Evolutionary conservation across 2,113 vertebrate species (phyloP).

Genomic region (Terrapene triunguis): DNA sequence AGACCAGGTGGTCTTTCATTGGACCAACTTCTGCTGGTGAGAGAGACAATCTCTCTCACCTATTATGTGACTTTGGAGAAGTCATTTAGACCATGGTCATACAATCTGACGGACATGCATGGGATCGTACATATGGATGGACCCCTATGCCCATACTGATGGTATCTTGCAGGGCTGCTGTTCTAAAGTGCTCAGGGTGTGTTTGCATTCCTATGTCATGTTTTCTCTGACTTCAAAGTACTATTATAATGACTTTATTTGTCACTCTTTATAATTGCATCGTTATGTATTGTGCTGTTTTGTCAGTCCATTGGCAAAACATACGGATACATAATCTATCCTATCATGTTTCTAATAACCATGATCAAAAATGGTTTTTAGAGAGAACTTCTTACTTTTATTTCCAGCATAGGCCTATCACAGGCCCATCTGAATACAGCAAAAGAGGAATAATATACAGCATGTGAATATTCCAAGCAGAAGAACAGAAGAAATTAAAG

Average conservation of each 20-base stretch:
- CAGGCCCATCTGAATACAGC: background rate
- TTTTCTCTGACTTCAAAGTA: background rate
- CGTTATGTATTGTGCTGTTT: background rate
- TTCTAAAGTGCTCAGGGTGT: background rate
- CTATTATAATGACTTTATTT: background rate
- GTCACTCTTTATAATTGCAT: background rate
- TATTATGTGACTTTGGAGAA: background rate
- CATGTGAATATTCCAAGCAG: background rate
- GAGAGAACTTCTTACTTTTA: background rate
- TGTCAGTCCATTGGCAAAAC: background rate
- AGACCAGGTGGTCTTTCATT: background rate
- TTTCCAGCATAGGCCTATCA: background rate
- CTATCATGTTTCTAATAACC: background rate
- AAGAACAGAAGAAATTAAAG: background rate
- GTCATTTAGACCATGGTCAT: background rate
- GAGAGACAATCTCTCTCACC: background rate
- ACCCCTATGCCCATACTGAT: rapidly evolving
- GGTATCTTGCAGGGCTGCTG: background rate
- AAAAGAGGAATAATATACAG: background rate
- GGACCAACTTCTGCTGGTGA: background rate
- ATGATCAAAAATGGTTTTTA: background rate
- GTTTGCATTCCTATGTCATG: background rate
- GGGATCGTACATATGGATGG: rapidly evolving
- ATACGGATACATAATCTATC: background rate
- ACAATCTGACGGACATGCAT: background rate